Evolutionary conservation across 2,888 invertebrate genomes (phyloP).

Genomic region (Podotricha telesiphe): DNA sequence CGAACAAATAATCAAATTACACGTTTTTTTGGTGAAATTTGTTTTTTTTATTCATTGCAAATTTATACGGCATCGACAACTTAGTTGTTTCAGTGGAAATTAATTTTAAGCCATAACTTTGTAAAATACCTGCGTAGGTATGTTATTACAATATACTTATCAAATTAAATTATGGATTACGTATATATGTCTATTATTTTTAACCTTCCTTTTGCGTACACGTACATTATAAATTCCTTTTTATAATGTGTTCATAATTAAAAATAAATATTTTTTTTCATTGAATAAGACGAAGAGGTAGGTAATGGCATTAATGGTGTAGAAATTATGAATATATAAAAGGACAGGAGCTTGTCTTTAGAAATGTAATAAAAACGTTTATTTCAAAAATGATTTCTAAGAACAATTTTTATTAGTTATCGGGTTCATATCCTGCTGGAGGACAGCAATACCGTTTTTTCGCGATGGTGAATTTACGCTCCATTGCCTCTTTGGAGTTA

Average conservation of each 20-base stretch:
- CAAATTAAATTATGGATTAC: constrained; percentile 79
- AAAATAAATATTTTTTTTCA: no score
- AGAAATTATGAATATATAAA: neutral
- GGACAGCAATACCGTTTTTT: constrained; percentile 60
- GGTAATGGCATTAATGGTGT: no score
- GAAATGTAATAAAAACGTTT: neutral
- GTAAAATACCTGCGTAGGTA: constrained; percentile 71
- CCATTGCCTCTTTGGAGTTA: constrained; percentile 52
- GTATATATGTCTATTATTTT: constrained; percentile 58
- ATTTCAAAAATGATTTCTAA: constrained; percentile 9
- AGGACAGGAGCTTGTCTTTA: neutral
- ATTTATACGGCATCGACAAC: constrained; percentile 59
- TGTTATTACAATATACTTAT: constrained; percentile 67
- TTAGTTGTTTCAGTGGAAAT: constrained; percentile 69
- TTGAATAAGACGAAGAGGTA: no score
- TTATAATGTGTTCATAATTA: no score
- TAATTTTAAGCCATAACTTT: constrained; percentile 69
- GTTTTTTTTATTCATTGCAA: constrained; percentile 46
- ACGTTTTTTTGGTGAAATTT: constrained; percentile 44
- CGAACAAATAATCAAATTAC: constrained; percentile 45
- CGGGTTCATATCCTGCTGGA: constrained; percentile 55
- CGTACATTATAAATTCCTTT: no score
- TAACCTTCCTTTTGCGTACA: constrained; percentile 18
- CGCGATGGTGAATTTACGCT: constrained; percentile 52
- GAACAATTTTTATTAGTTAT: constrained; percentile 36